A percentile compares a stretch with the other conserved stretches of the same genome.
Conservation (phyloP, 2,888 invertebrate species). For the Zelleria hepariella region DNA sequence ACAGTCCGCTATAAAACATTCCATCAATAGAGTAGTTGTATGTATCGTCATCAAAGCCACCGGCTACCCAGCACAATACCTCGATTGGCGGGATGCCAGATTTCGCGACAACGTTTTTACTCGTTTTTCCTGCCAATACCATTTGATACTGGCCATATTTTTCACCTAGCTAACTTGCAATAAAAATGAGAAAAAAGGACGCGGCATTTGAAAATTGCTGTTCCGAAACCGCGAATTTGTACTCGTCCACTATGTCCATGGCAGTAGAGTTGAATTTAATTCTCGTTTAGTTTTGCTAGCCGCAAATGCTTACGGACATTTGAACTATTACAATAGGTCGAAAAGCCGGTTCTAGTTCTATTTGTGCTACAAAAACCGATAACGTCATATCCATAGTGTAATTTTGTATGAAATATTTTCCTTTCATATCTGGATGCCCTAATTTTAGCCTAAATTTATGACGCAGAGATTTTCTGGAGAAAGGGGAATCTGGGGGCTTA, state of each 20-base stretch:
- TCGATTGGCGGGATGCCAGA: slow-evolving; percentile 38
- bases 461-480: too few relatives aligned
- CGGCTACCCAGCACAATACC: background rate
- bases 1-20: background rate
- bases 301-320: background rate
- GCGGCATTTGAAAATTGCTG: background rate
- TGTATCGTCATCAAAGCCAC: background rate
- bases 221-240: background rate
- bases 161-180: background rate
- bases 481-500: too few relatives aligned
- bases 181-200: background rate
- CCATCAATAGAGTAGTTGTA: background rate
- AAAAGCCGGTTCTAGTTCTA: background rate
- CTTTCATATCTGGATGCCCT: background rate
- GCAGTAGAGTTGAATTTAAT: background rate
- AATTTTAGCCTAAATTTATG: background rate
- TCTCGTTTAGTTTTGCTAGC: background rate
- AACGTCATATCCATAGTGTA: background rate
- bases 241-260: background rate
- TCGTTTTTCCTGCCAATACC: slow-evolving; percentile 40
- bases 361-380: background rate
- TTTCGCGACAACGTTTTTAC: slow-evolving; percentile 35
- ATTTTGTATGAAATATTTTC: too few relatives aligned
- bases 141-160: slow-evolving; percentile 22
- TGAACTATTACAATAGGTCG: background rate